Evolutionary conservation across 2,888 invertebrate species (phyloP), one percentile per base, ranked within the genome.

Genomic region (Dasypolia templi): DNA sequence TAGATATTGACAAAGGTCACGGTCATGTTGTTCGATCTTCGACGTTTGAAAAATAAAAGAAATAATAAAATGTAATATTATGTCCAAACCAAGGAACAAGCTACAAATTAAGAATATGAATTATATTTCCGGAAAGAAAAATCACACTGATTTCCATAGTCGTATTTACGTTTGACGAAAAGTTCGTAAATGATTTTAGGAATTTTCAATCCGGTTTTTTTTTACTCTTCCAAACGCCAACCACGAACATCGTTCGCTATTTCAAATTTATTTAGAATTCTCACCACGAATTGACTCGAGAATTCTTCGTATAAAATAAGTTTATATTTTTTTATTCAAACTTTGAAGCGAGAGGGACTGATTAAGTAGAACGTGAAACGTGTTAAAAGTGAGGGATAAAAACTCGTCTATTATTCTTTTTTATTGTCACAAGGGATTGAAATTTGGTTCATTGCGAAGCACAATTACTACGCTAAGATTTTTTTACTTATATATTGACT

Each of bases 401-500:
- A 85, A 83, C 72, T 85, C 68, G 86, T 79, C 84, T 89, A 89
- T 88, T 87, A 86, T 77, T 79, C 69, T 83, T 82, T 89, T 90
- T 94, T 94, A 95, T 94, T 94, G 94, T 95, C 95, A 91, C 87
- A 88, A 86, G 85, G 87, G 89, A 90, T 91, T 82, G 85, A 91
- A 91, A 88, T 91, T 93, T 93, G 93, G 91, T 93, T 92, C 90
- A 89, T 91, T 90, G 89, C 90, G 89, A 93, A 93, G 93, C 92
- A 91, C 89, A 90, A 89, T 85, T 90, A 91, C 87, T 94, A 95
- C 88, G 87, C 92, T 95, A 95, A 89, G 80, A 85, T 87, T 88
- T 87, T 76, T 87, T 89, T 87, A 93, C 93, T 94, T 93, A 95
- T 83, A 94, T 95, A 95, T 93, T 96, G 96, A 96, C 95, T 96